phyloP scores from a whole-genome alignment of 2,888 invertebrate species.

The Polyommatus icarus region DNA sequence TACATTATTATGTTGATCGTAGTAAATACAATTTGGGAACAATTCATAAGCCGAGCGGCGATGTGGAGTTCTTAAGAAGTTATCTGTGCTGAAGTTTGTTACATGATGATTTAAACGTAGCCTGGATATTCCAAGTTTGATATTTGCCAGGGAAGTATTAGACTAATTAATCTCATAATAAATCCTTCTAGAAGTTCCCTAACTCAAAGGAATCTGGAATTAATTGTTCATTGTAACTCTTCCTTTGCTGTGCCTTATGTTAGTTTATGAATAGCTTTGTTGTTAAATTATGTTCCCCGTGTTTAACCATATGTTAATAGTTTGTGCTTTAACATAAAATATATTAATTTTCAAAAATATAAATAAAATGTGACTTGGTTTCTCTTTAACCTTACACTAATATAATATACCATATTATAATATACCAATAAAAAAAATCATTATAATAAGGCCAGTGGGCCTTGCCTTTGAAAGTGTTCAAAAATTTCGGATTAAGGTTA shows the following conservation, averaged over 20 bases:
- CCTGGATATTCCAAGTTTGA: slow-evolving; percentile 41
- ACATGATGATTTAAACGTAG: slow-evolving; percentile 47
- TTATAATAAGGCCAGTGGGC: too few species aligned
- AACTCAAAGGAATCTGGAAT: slow-evolving; percentile 10
- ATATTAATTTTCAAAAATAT: too few species aligned
- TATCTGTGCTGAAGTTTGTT: slow-evolving; percentile 47
- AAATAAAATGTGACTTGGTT: too few species aligned
- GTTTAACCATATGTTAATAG: too few species aligned
- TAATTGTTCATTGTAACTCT: slow-evolving; percentile 16
- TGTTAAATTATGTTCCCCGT: not conserved
- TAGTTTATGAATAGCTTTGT: not conserved
- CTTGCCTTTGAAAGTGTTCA: too few species aligned
- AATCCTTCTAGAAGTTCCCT: slow-evolving; percentile 23
- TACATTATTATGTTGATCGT: slow-evolving; percentile 5
- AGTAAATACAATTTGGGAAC: slow-evolving; percentile 37
- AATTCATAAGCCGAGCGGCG: slow-evolving; percentile 39
- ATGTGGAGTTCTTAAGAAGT: slow-evolving; percentile 45
- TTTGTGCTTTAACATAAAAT: too few species aligned
- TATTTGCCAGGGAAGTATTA: slow-evolving; percentile 33
- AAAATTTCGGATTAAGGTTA: too few species aligned
- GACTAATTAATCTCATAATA: slow-evolving; percentile 31
- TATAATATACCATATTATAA: too few species aligned
- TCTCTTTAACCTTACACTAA: too few species aligned
- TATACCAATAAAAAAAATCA: too few species aligned
- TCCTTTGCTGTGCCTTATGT: not conserved